Evolutionary conservation across 2,888 invertebrate genomes (phyloP).

Genomic region (Parapristionchus giblindavisi): DNA sequence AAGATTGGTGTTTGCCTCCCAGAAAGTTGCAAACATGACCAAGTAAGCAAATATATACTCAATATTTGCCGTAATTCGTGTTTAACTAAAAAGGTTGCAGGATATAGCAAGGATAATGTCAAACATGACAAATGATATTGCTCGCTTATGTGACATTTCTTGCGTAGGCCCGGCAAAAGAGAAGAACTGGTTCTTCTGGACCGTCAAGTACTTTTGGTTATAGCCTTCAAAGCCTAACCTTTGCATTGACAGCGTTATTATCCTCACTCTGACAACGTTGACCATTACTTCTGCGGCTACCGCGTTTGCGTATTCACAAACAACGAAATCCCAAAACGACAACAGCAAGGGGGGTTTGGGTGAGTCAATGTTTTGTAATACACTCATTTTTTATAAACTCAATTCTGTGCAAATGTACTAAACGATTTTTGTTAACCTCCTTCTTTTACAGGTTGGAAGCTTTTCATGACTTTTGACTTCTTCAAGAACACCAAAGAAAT

Average conservation of each 20-base stretch:
- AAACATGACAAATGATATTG: background rate
- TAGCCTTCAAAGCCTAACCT: background rate
- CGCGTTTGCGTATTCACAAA: too few relatives aligned
- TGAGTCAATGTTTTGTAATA: too few relatives aligned
- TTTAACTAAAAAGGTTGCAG: background rate
- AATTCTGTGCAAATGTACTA: background rate
- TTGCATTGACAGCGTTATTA: background rate
- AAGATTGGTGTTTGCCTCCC: constrained; percentile 7
- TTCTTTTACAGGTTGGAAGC: constrained; percentile 22
- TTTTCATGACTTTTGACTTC: constrained; percentile 1
- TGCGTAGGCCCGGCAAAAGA: background rate
- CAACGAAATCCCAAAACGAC: too few relatives aligned
- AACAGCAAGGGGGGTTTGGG: too few relatives aligned
- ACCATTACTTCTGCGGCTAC: too few relatives aligned
- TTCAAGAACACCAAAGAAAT: background rate
- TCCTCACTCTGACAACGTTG: too few relatives aligned
- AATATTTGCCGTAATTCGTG: background rate
- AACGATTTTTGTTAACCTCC: background rate
- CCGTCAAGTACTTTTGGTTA: background rate
- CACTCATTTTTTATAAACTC: too few relatives aligned
- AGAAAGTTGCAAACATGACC: background rate
- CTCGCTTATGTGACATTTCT: background rate
- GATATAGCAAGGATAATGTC: background rate
- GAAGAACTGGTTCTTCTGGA: background rate
- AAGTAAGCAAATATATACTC: background rate